Conservation (phyloP, 2,113 vertebrate genomes). For the Maccullochella peelii region DNA sequence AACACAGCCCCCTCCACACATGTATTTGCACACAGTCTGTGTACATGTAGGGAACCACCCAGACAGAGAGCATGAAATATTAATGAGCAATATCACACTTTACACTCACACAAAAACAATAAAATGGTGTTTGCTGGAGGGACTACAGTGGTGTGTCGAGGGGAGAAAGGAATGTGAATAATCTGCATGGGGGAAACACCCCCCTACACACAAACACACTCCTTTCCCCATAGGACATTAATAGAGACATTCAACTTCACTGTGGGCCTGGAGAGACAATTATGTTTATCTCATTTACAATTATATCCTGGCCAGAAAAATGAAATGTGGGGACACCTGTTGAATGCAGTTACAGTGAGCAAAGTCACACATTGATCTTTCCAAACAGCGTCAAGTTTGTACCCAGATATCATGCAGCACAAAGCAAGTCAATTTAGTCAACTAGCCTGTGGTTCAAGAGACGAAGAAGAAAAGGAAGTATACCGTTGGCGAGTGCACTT, state of each 20-base stretch:
- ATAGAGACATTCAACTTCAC: constrained; percentile 55
- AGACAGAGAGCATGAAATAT: constrained; percentile 70
- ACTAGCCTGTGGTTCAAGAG: background rate
- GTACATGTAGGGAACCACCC: constrained; percentile 24
- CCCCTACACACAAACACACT: constrained; percentile 45
- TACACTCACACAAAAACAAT: constrained; percentile 52
- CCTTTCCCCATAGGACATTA: constrained; percentile 62
- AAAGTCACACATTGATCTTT: constrained; percentile 20
- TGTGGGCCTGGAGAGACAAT: constrained; percentile 49
- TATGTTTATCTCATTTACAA: constrained; percentile 64
- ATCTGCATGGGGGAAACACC: constrained; percentile 39
- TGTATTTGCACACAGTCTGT: background rate
- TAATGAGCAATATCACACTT: constrained; percentile 64
- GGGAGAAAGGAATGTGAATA: constrained; percentile 49
- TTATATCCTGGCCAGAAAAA: constrained; percentile 41
- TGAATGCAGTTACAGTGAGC: background rate
- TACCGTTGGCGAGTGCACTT: background rate
- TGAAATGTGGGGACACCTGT: constrained; percentile 37
- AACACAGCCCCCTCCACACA: background rate
- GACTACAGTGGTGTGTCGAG: constrained; percentile 15
- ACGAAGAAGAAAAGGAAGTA: background rate
- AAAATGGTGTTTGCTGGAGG: constrained; percentile 35
- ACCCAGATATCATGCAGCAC: background rate
- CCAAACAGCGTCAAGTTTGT: background rate
- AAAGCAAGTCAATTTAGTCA: background rate